Evolutionary conservation across 2,888 invertebrate genomes (phyloP).

Genomic region (Philhelius pedissequus): DNA sequence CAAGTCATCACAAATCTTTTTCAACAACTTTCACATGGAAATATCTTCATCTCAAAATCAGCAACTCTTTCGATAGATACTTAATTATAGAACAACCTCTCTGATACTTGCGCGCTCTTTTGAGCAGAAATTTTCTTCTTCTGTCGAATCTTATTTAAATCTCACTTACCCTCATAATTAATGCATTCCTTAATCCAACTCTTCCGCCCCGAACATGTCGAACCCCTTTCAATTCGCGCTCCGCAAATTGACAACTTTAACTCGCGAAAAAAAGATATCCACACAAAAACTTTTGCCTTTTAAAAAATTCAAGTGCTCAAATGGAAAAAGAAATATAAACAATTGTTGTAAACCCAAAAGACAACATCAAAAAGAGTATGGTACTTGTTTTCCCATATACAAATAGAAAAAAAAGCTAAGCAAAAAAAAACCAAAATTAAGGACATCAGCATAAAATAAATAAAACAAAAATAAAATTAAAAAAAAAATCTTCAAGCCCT

Average conservation of each 20-base stretch:
- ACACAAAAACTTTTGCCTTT: slow-evolving; percentile 27
- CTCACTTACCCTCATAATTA: slow-evolving; percentile 60
- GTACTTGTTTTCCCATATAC: slow-evolving; percentile 20
- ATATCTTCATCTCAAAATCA: neutral
- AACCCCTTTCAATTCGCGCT: neutral
- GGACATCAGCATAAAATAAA: slow-evolving; percentile 17
- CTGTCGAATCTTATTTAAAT: slow-evolving; percentile 46
- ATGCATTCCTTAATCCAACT: slow-evolving; percentile 44
- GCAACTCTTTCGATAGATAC: neutral
- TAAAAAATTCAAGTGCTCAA: slow-evolving; percentile 27
- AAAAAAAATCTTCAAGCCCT: slow-evolving; percentile 14
- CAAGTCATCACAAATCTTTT: neutral
- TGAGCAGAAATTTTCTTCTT: neutral
- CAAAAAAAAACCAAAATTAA: neutral
- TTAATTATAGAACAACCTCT: slow-evolving; percentile 2
- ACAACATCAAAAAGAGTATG: slow-evolving; percentile 39
- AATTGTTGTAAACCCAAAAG: slow-evolving; percentile 35
- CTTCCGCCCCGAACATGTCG: neutral
- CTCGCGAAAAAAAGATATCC: neutral
- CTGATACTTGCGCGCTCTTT: neutral
- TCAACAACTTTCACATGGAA: neutral
- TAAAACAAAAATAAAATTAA: too few species aligned
- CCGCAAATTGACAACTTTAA: slow-evolving; percentile 49
- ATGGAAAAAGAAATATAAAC: neutral
- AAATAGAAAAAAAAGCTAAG: slow-evolving; percentile 12